These are phyloP conservation scores for Mesoclemmys tuberculata DNA, from an alignment of 2,113 vertebrate species.

Conservation along the genomic window DNA sequence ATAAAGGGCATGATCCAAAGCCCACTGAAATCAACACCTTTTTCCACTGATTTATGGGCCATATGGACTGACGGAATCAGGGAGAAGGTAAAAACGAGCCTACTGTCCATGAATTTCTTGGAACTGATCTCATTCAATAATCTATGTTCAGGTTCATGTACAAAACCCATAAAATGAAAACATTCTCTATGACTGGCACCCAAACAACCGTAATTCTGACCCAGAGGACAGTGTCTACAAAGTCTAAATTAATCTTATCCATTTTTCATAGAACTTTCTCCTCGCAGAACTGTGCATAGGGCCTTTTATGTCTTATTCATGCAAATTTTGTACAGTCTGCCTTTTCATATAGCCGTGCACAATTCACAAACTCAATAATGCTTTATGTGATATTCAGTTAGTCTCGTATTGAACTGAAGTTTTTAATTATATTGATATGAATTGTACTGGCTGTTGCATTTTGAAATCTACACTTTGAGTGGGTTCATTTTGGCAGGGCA, in stretches of 20 bases:
- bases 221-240: not conserved
- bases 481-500: not conserved
- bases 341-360: not conserved
- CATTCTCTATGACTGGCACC: constrained; percentile 12
- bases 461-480: not conserved
- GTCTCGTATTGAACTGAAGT: not conserved
- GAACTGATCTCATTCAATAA: constrained; percentile 17
- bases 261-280: constrained; percentile 1
- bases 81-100: not conserved
- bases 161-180: not conserved
- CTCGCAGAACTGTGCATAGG: not conserved
- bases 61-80: not conserved
- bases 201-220: not conserved
- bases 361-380: not conserved
- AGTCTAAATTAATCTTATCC: not conserved
- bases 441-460: not conserved
- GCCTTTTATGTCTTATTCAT: not conserved
- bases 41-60: not conserved
- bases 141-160: not conserved
- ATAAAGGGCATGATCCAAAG: not conserved
- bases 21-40: not conserved
- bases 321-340: not conserved
- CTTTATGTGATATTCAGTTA: not conserved
- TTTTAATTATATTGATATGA: not conserved
- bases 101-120: not conserved